Evolutionary conservation across 1,140 invertebrate genomes (phyloP).

Genomic region (Tetramorium parvispinum): DNA sequence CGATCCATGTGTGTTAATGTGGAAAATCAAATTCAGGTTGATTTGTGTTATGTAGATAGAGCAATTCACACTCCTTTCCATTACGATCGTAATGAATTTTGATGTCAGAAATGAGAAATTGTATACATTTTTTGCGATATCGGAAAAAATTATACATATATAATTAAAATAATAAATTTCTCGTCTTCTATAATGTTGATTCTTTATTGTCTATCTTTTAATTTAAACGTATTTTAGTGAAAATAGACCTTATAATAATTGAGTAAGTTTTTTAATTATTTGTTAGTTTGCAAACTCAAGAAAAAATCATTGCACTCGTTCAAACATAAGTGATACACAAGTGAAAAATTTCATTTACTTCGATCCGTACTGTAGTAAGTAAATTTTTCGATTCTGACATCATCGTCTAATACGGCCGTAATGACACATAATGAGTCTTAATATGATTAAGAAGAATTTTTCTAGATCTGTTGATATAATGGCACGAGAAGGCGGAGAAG

Average conservation of each 20-base stretch:
- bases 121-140: background rate
- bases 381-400: constrained; percentile 18
- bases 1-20: constrained; percentile 87
- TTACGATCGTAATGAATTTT: background rate
- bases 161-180: background rate
- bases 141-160: too few species aligned
- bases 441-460: background rate
- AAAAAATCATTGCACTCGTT: background rate
- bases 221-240: background rate
- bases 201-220: background rate
- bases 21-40: constrained; percentile 87
- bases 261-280: background rate
- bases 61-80: background rate
- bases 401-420: background rate
- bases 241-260: background rate
- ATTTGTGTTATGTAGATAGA: constrained; percentile 13
- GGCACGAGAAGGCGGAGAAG: constrained; percentile 85
- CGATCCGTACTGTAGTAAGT: background rate
- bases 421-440: background rate
- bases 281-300: background rate
- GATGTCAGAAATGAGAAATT: background rate
- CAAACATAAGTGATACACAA: background rate
- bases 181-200: background rate
- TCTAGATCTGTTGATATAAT: constrained; percentile 86
- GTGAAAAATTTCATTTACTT: background rate